A percentile compares a stretch with the other conserved stretches of the same genome.
phyloP scores from a whole-genome alignment of 1,140 invertebrate species.

The Coenobita brevimanus region DNA sequence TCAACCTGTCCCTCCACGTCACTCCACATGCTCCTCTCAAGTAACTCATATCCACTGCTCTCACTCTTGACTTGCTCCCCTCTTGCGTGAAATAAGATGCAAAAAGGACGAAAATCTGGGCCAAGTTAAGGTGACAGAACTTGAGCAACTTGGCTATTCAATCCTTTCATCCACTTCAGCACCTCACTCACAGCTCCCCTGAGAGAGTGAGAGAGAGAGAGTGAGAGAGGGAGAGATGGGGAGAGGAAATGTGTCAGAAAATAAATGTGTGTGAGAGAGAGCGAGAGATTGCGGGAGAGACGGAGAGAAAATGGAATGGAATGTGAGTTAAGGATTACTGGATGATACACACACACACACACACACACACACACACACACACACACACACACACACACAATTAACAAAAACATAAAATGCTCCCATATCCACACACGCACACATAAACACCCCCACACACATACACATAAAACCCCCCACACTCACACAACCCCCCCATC shows the following conservation, averaged over 20 bases:
- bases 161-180: not conserved
- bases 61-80: too few species aligned
- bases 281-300: not conserved
- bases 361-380: not conserved
- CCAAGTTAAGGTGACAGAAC: too few species aligned
- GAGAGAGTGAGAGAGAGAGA: not conserved
- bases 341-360: not conserved
- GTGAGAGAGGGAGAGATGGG: constrained; percentile 33
- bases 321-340: not conserved
- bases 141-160: not conserved
- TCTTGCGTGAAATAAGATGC: too few species aligned
- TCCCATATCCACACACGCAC: not conserved
- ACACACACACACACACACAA: too few species aligned
- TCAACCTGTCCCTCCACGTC: too few species aligned
- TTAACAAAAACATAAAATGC: not conserved
- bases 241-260: constrained; percentile 18
- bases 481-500: too few species aligned
- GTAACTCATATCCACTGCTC: too few species aligned
- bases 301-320: not conserved
- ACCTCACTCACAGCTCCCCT: too few species aligned
- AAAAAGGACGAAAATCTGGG: too few species aligned
- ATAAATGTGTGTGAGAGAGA: constrained; percentile 2
- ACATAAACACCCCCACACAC: too few species aligned
- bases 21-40: too few species aligned
- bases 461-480: too few species aligned